Evolutionary conservation across 2,888 invertebrate species (phyloP).

Genomic region (Clistopyga incitator): DNA sequence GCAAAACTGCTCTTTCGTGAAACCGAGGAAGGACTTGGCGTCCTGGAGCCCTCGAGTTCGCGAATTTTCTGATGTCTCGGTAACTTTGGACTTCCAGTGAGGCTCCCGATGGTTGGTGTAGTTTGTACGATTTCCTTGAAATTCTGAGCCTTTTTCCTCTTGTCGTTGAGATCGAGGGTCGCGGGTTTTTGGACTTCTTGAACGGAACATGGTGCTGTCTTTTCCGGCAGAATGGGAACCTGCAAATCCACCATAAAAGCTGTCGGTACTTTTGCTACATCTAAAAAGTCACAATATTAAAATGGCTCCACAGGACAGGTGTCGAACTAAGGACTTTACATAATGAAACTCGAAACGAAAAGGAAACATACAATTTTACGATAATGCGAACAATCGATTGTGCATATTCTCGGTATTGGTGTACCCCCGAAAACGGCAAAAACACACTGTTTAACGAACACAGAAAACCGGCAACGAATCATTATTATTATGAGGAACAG

Average conservation of each 20-base stretch:
- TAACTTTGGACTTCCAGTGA: conserved; percentile 79
- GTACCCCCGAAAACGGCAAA: conserved; percentile 7
- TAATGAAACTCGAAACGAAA: conserved; percentile 11
- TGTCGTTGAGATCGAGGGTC: conserved; percentile 86
- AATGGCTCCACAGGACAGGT: conserved; percentile 2
- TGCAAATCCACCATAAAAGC: conserved; percentile 59
- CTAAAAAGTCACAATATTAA: background rate
- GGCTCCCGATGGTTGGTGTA: conserved; percentile 75
- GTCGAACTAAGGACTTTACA: conserved; percentile 28
- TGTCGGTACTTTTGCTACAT: background rate
- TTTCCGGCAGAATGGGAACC: conserved; percentile 82
- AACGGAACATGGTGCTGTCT: conserved; percentile 77
- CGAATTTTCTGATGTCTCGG: conserved; percentile 82
- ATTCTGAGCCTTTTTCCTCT: conserved; percentile 78
- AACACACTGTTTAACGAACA: conserved; percentile 29
- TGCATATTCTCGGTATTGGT: conserved; percentile 21
- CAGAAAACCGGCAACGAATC: conserved; percentile 24
- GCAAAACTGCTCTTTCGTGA: conserved; percentile 93
- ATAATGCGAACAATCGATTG: conserved; percentile 19
- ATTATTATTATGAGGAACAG: conserved; percentile 52
- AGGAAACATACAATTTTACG: conserved; percentile 27
- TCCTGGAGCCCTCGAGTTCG: conserved; percentile 83
- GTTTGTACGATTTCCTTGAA: conserved; percentile 78
- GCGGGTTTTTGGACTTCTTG: conserved; percentile 86
- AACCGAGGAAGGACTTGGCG: conserved; percentile 89